Base-by-base conservation (phyloP, 53 echinoderm and acorn worm genomes). In the Henricia sp. region DNA sequence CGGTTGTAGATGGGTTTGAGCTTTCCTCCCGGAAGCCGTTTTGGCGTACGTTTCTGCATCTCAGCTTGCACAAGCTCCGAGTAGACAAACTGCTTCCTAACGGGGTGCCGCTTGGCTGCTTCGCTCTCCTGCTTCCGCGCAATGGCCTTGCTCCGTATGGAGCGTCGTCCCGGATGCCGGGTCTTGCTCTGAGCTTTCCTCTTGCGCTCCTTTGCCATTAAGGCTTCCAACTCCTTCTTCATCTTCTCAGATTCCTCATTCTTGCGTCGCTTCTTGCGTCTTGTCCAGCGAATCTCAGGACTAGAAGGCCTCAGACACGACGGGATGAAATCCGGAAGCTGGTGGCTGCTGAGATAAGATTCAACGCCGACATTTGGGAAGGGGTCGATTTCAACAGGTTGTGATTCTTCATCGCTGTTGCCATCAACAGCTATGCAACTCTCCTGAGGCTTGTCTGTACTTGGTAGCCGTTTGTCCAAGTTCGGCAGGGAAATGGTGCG, bases 71-170 rank as follows among this genome's bases (percentile, higher is more conserved):
- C 56, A 12, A 89, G 65, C 26, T 93, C 91, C 6, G 93, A 93
- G 59, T 93, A 96, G 8, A 96, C 66, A 40, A 96, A 91, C 56
- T 91, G 93, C 27, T 96, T 96, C 63, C 75, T 66, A 32, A 93
- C 78, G 0, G 96, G 96, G 63, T 91, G 84, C 5, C 74, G 70
- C 44, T 76, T 87, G 1, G 96, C 91, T 5, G 72, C 86, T 32
- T 96, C 96, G 33, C 86, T 84, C 59, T 90, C 88, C 35, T 64
- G 84, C 28, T 83, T 83, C 14, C 91, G 70, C 1, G 89, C 52
- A 4, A 85, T 69, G 1, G 83, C 94, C 66, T 74, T 64, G 14
- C 17, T 66, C 3, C 54, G 86, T 5, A 71, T 59, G 28, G 76
- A 67, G 37, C 54, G 66, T 42, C 86, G 52, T 36, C 60, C 63